phyloP scores from a whole-genome alignment of 2,888 invertebrate species.

The Leuctra nigra region DNA sequence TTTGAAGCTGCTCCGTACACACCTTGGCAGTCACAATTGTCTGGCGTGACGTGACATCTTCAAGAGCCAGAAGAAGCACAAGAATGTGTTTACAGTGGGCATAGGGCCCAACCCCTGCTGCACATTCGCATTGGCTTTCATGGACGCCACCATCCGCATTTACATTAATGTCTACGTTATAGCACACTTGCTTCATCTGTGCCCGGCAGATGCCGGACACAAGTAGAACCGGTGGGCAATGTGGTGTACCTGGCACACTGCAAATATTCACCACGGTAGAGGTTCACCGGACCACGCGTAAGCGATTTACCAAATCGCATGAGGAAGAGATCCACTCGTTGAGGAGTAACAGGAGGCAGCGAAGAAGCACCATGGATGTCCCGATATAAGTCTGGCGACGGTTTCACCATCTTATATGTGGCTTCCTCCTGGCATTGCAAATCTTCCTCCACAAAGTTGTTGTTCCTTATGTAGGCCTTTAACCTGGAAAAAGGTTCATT shows the following conservation, averaged over 20 bases:
- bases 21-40: neutral
- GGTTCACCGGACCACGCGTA: neutral
- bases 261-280: neutral
- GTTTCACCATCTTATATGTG: too few relatives aligned
- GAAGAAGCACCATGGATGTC: too few relatives aligned
- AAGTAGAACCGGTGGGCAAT: too few relatives aligned
- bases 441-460: too few relatives aligned
- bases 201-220: slow-evolving; percentile 20
- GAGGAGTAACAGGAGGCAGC: too few relatives aligned
- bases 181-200: slow-evolving; percentile 25
- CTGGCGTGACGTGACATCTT: neutral
- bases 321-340: too few relatives aligned
- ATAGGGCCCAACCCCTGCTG: slow-evolving; percentile 19
- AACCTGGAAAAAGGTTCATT: too few relatives aligned
- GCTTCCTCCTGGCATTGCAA: too few relatives aligned
- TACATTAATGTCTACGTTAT: slow-evolving; percentile 17
- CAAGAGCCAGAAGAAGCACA: slow-evolving; percentile 16
- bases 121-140: slow-evolving; percentile 25
- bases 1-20: slow-evolving; percentile 20
- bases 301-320: neutral
- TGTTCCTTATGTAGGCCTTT: too few relatives aligned
- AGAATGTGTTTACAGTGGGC: slow-evolving; percentile 25
- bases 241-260: neutral
- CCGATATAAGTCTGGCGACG: too few relatives aligned
- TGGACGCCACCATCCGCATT: slow-evolving; percentile 13